Conservation (phyloP, 2,888 invertebrate genomes). For the Stenurella melanura region DNA sequence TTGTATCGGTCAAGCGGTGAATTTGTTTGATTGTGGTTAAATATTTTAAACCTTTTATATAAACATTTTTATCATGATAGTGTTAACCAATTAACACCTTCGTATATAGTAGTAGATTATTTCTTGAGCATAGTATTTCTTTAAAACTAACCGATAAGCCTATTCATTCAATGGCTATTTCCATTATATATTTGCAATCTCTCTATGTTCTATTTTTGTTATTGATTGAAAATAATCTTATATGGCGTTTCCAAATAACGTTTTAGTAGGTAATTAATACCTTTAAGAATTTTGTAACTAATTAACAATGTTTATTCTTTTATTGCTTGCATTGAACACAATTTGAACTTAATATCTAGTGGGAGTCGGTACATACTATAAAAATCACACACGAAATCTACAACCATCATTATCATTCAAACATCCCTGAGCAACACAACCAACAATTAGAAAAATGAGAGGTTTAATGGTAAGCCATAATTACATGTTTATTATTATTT, state of each 20-base stretch:
- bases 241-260: background rate
- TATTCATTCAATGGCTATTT: conserved; percentile 1
- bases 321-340: background rate
- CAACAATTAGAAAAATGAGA: background rate
- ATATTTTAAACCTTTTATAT: background rate
- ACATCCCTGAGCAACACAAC: background rate
- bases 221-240: background rate
- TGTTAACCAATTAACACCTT: conserved; percentile 3
- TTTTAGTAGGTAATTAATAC: conserved; percentile 22
- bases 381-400: background rate
- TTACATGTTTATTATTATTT: background rate
- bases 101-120: background rate
- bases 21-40: background rate
- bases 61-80: background rate
- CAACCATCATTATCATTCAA: background rate
- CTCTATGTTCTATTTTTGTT: background rate
- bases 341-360: background rate
- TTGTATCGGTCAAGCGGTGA: background rate
- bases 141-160: too few species aligned
- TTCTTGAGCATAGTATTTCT: background rate
- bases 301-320: conserved; percentile 32
- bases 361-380: conserved; percentile 23
- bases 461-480: conserved; percentile 17
- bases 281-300: conserved; percentile 29
- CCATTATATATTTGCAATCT: background rate